A percentile compares a stretch with the other conserved stretches of the same genome.
These are phyloP conservation scores for Micoletzkya japonica DNA, from an alignment of 2,888 invertebrate genomes.

Conservation along the genomic window DNA sequence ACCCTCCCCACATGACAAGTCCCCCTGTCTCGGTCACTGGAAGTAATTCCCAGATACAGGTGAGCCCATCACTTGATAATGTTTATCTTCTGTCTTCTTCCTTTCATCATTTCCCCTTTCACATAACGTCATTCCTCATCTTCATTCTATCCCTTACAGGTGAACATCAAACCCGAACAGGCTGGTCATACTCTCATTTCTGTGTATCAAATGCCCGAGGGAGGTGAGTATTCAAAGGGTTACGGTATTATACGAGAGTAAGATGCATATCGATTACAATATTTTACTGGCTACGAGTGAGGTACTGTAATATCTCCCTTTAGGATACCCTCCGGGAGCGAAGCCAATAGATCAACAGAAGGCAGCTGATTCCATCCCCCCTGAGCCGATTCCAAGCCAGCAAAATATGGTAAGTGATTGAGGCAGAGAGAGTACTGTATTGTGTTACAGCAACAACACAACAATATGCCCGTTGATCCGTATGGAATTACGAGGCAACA, in stretches of 20 bases:
- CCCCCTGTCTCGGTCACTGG: conserved; percentile 26
- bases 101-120: too few species aligned
- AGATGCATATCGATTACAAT: neutral
- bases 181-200: conserved; percentile 57
- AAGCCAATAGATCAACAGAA: conserved; percentile 8
- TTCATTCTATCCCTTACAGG: conserved; percentile 34
- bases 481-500: conserved; percentile 10
- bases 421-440: conserved; percentile 9
- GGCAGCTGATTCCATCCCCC: conserved; percentile 50
- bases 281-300: neutral
- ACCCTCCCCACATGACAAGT: neutral
- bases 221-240: conserved; percentile 2
- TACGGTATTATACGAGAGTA: neutral
- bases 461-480: conserved; percentile 7
- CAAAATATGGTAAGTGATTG: conserved; percentile 5
- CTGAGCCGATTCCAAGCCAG: conserved; percentile 60
- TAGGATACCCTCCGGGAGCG: neutral
- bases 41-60: conserved; percentile 22
- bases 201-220: conserved; percentile 56
- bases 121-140: neutral
- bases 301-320: conserved; percentile 2
- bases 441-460: neutral
- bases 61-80: neutral
- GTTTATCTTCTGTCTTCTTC: too few species aligned
- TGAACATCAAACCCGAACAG: conserved; percentile 60